These are phyloP conservation scores for Oxyteleia sp. DNA, from an alignment of 2,888 invertebrate genomes.

Conservation along the genomic window DNA sequence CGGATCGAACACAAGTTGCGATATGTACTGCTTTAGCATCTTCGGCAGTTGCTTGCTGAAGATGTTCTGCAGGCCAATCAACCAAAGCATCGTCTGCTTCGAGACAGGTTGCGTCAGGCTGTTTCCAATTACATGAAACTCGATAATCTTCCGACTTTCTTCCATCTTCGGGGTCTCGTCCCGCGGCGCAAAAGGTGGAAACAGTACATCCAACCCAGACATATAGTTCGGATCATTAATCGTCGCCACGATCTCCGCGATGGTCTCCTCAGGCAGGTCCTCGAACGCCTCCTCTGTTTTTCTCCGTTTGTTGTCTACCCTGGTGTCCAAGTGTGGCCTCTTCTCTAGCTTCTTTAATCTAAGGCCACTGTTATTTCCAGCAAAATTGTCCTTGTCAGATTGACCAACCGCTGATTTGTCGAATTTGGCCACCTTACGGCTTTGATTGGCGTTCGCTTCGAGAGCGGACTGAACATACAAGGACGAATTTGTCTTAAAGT, in stretches of 20 bases:
- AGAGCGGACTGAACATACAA: slow-evolving; percentile 90
- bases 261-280: slow-evolving; percentile 93
- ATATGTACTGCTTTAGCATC: slow-evolving; percentile 99
- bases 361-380: slow-evolving; percentile 90
- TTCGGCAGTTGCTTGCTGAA: slow-evolving; percentile 98
- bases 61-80: slow-evolving; percentile 97
- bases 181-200: slow-evolving; percentile 94
- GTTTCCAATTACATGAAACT: slow-evolving; percentile 98
- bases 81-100: slow-evolving; percentile 97
- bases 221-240: slow-evolving; percentile 95
- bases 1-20: slow-evolving; percentile 97
- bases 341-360: slow-evolving; percentile 87
- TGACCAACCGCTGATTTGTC: slow-evolving; percentile 90
- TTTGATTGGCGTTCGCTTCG: slow-evolving; percentile 88
- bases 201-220: slow-evolving; percentile 94
- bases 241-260: slow-evolving; percentile 94
- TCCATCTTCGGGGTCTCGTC: slow-evolving; percentile 97
- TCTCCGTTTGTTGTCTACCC: slow-evolving; percentile 82
- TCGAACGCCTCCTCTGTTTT: slow-evolving; percentile 89
- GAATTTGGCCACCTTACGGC: slow-evolving; percentile 89
- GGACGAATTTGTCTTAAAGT: slow-evolving; percentile 93
- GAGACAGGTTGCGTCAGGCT: slow-evolving; percentile 95
- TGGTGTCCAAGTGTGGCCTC: slow-evolving; percentile 78
- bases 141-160: slow-evolving; percentile 95
- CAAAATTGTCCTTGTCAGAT: slow-evolving; percentile 91